Evolutionary conservation across 2,888 invertebrate genomes (phyloP), one percentile per base, ranked within the genome.

Genomic region (Lucinisca nassula): DNA sequence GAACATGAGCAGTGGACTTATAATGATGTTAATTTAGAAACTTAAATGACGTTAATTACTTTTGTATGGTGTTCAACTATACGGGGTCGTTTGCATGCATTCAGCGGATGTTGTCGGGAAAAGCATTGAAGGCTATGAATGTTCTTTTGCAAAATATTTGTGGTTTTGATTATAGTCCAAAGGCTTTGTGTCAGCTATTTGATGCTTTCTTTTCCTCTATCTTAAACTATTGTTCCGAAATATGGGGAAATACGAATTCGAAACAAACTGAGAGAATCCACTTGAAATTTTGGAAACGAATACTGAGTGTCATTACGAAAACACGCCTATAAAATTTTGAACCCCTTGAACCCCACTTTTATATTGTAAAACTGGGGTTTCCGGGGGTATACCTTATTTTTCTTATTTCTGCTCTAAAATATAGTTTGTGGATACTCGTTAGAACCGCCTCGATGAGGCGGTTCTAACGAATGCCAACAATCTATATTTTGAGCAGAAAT

Each of bases 141-240:
- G 30, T 58, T 1, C 40, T 82, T 30, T 27, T 75, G 3, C 3
- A 0, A 2, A 82, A 75, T 38, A n/a, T 77, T n/a, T 40, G 70
- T 6, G n/a, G 40, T n/a, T 78, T 10, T 21, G 3, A 55, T 6
- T 45, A 79, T 32, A 38, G 4, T 17, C 79, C 73, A n/a, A 79
- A 83, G n/a, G 70, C 37, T 14, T 37, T 67, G 14, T 84, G 75
- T 30, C 84, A 84, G 32, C n/a, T 75, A 24, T 76, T 79, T 49
- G 84, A 84, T 40, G 74, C 84, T 17, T 79, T 85, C 55, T 77
- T 81, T 1, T 38, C 38, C 3, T 73, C 85, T 10, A 72, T 67
- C 30, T 32, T 85, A 6, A 73, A 32, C 35, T 85, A 85, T 73
- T 21, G 35, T 1, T 70, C 49, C 38, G 80, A 85, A 80, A 35